Percentiles rank a stretch among this genome's conserved stretches.
Evolutionary conservation across 2,113 vertebrate species (phyloP).

Genomic region (Tapirus terrestris): DNA sequence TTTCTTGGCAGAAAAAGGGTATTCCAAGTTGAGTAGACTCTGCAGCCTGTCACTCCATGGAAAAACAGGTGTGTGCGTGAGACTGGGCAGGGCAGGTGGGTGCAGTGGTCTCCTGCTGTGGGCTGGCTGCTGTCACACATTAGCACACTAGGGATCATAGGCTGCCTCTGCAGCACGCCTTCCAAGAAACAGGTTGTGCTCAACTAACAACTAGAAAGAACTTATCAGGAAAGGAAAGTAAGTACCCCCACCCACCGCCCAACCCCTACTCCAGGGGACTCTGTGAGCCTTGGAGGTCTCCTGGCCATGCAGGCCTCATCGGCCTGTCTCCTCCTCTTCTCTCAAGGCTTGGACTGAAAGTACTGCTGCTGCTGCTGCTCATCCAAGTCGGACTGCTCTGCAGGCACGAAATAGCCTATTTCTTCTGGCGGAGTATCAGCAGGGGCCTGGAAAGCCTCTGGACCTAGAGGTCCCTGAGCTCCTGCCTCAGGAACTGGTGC

Average conservation of each 20-base stretch:
- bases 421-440: slow-evolving; percentile 83
- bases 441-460: slow-evolving; percentile 85
- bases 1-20: not conserved
- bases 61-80: not conserved
- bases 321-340: accelerated
- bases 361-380: slow-evolving; percentile 84
- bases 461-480: slow-evolving; percentile 79
- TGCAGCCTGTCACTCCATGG: too few species aligned
- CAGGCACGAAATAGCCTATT: slow-evolving; percentile 87
- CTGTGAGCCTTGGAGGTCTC: accelerated
- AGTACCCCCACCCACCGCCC: accelerated
- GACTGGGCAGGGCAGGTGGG: not conserved
- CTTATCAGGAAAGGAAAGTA: accelerated
- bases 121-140: not conserved
- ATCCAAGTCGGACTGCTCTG: slow-evolving; percentile 75
- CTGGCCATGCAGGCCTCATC: not conserved
- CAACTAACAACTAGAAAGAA: not conserved
- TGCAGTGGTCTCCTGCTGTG: not conserved
- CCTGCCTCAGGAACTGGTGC: slow-evolving; percentile 87
- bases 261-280: not conserved
- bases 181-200: not conserved
- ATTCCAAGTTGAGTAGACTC: not conserved
- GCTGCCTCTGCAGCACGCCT: not conserved
- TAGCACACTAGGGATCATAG: not conserved
- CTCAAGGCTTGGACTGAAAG: slow-evolving; percentile 33